Base-by-base conservation (phyloP, 2,113 vertebrate species). In the Melanostigma gelatinosum region DNA sequence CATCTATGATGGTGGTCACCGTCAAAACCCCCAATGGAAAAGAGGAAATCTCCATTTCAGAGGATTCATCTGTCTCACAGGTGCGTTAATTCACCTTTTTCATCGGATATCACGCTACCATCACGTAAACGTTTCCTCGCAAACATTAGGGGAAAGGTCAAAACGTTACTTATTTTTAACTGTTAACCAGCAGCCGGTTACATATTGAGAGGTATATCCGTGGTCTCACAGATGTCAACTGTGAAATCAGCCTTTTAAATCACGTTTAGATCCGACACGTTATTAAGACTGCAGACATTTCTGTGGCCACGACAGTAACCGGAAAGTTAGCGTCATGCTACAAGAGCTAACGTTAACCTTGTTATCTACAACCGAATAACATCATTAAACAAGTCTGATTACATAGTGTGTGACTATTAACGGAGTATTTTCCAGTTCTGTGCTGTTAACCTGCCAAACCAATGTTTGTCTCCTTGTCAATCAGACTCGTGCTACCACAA, bases 31-130 rank as follows among this genome's bases (percentile, higher is more conserved):
- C 75, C 0, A 40, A 62, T 8, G 69, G 69, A 20, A 62, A 66
- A 12, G 27, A 78, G 27, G 34, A 68, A 16, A 62, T 83, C 5
- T 1, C 24, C 4, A 62, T 78, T 29, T 48, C 54, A 2, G 61
- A 73, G 44, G 75, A 44, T 12, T 60, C 54, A 0, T 62, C 69
- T 4, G 81, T 83, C 46, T 48, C 46, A 0, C 18, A 83, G 81
- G 75, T 83, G 42, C 8, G 68, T 63, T 6, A 0, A 42, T 6
- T 0, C 32, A 36, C 44, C 9, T 3, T 48, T 22, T 46, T 24
- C 34, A n/a, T 16, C n/a, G 5, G 44, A 63, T 42, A 20, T 44
- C 12, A 18, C 8, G 46, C 18, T 12, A 16, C 9, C 3, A 4
- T 6, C 20, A 4, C 54, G 20, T 50, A 22, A 20, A 42, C 40